Base-by-base conservation (phyloP, 2,888 invertebrate species). In the Spicauda simplicius region DNA sequence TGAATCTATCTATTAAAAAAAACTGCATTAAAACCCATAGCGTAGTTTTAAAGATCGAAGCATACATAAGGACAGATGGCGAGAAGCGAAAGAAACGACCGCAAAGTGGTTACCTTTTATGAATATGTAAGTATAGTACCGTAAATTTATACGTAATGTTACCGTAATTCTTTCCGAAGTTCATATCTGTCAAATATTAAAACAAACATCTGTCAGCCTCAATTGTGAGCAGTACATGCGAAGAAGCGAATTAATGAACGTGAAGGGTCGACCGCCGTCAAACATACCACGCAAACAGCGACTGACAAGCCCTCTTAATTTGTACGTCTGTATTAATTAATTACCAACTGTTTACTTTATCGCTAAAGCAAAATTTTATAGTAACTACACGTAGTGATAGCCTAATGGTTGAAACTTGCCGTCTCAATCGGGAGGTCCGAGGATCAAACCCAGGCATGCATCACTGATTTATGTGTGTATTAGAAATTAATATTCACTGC, bases 251-350 rank as follows among this genome's bases (percentile, higher is more conserved):
- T 55, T 45, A 63, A 63, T 30, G 30, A 55, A 48, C 16, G 41
- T 54, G 62, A 63, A 63, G 63, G 55, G 45, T 16, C 52, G 55
- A 45, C 55, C 48, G 63, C n/a, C 45, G 45, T 63, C 63, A 63
- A 62, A 54, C 54, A 25, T 62, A 53, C 53, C 12, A 50, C 52
- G 41, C 62, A 62, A 63, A 63, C 37, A 55, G 63, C 45, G 20
- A 41, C 59, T 16, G 53, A n/a, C 45, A 53, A 55, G 55, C 30
- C 45, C 55, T 48, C 55, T 63, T 63, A 55, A 45, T 37, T 63
- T 41, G 62, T 30, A 55, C 48, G 18, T 55, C 55, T 55, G 20
- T n/a, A 16, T 55, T 55, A 45, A 63, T 61, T 61, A 63, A 25
- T 63, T 45, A 48, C 30, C 55, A 11, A 16, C 48, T 18, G 33